Conservation (phyloP, 1,140 invertebrate species). For the Pachyrhynchus sulphureomaculatus region DNA sequence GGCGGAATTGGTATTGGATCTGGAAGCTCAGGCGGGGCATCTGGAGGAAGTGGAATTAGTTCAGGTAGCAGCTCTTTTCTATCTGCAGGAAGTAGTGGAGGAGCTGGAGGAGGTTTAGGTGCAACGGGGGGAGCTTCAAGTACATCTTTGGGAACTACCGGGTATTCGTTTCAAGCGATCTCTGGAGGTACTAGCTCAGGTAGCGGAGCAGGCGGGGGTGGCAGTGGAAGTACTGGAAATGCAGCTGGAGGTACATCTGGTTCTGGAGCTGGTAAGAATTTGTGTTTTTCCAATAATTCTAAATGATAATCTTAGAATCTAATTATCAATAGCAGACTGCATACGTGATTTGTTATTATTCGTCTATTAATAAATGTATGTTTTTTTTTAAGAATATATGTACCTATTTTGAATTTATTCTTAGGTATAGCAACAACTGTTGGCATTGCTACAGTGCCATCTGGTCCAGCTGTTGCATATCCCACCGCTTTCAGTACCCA, state of each 20-base stretch:
- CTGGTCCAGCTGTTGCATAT: constrained; percentile 4
- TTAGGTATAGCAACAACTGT: neutral
- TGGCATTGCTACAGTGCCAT: constrained; percentile 1
- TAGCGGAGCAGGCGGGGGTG: too few relatives aligned
- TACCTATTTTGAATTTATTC: neutral
- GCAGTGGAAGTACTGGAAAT: too few relatives aligned
- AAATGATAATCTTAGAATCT: too few relatives aligned
- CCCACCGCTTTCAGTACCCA: constrained; percentile 16
- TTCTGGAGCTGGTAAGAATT: neutral
- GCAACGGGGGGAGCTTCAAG: too few relatives aligned
- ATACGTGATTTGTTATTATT: too few relatives aligned
- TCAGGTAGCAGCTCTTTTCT: neutral
- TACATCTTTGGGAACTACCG: neutral
- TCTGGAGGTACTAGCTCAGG: neutral
- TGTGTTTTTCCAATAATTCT: too few relatives aligned
- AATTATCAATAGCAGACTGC: too few relatives aligned
- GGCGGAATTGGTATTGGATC: neutral
- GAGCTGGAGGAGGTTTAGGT: neutral
- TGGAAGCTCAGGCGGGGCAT: neutral
- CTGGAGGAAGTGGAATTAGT: neutral
- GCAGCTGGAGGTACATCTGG: too few relatives aligned
- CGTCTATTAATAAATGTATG: neutral
- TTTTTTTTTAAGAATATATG: neutral
- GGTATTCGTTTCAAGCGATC: neutral
- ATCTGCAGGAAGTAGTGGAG: neutral